Evolutionary conservation across 2,797 vertebrate genomes (phyloP), one percentile per base, ranked within the genome.

Genomic region (Phoeniculus purpureus): DNA sequence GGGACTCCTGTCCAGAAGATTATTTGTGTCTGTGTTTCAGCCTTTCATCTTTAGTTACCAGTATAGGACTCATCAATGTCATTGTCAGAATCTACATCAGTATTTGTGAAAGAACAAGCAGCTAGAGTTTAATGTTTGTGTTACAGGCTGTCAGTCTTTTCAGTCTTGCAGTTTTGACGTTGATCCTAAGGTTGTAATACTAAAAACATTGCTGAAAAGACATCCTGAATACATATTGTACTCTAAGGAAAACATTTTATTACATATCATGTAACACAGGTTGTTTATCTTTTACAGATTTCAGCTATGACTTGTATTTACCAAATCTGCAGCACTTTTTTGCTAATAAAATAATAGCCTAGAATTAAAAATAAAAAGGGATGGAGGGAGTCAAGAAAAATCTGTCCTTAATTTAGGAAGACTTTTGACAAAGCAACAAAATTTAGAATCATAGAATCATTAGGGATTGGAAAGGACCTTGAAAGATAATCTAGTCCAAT

Each of bases 11-110:
- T 87, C 51, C 81, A 77, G 54, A 76, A 12, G 26, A 82, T 81
- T 95, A 45, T 66, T 94, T 91, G 34, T 84, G 40, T 88, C 62
- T 93, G 0, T 73, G 16, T 89, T 95, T 92, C 81, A 85, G 47
- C 83, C 55, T 71, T 91, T 90, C 25, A 7, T 94, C 50, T 94
- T 78, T 48, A 72, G 7, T 56, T 94, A 87, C 90, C 92, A 94
- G 75, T 56, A 77, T 12, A 86, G 21, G 68, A 66, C 18, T 77
- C 72, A 68, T 87, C 83, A 90, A 32, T 73, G 91, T 80, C 83
- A 94, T 13, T 71, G 62, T 90, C 74, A 92, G 59, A 74, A 81
- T 80, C 37, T 81, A 50, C 32, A 77, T 55, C 61, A 79, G n/a
- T 77, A 84, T 85, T 89, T 91, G 56, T 29, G 47, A 34, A 59